Evolutionary conservation across 2,113 vertebrate genomes (phyloP).

Genomic region (Pelodiscus sinensis): DNA sequence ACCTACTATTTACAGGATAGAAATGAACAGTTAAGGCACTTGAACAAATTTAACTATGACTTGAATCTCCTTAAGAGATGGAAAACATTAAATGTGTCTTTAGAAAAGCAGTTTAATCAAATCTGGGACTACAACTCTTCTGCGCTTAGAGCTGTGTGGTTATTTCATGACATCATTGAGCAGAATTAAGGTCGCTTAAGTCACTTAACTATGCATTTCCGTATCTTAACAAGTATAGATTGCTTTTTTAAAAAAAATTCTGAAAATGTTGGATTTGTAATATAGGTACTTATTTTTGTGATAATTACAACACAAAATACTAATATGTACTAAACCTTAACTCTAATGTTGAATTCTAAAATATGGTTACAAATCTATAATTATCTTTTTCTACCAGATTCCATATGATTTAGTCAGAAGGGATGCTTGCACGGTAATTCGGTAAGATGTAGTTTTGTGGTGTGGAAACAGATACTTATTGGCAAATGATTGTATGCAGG

Average conservation of each 20-base stretch:
- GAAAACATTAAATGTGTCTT: not conserved
- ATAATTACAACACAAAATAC: not conserved
- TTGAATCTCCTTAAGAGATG: not conserved
- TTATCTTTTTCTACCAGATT: not conserved
- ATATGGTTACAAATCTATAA: not conserved
- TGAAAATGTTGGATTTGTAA: not conserved
- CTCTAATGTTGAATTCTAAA: not conserved
- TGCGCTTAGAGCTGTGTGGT: not conserved
- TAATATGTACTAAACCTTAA: not conserved
- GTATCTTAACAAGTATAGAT: not conserved
- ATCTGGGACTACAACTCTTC: not conserved
- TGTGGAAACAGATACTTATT: not conserved
- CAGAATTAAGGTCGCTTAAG: not conserved
- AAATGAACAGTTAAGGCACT: not conserved
- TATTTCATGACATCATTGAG: not conserved
- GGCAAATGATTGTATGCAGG: not conserved
- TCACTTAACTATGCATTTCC: not conserved
- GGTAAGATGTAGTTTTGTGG: not conserved
- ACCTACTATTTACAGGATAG: not conserved
- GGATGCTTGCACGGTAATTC: not conserved
- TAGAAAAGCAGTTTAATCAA: not conserved
- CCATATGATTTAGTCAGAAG: not conserved
- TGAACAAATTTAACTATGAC: not conserved
- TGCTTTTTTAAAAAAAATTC: not conserved
- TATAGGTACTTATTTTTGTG: not conserved